A percentile compares a stretch with the other conserved stretches of the same genome.
phyloP scores from a whole-genome alignment of 2,113 vertebrate species.

The Anoura caudifer region DNA sequence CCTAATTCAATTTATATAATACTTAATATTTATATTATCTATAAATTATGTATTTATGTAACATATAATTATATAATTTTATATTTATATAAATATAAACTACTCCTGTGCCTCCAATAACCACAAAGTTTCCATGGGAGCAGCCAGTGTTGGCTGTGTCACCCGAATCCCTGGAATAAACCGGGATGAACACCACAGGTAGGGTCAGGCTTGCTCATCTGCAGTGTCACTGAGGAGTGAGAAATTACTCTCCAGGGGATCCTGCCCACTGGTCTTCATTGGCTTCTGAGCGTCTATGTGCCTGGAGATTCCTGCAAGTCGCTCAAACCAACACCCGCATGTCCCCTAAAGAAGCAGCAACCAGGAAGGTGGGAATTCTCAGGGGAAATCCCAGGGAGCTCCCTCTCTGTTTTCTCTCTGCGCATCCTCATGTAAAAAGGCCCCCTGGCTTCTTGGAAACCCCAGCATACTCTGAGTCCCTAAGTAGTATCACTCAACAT shows the following conservation, averaged over 20 bases:
- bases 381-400: not conserved
- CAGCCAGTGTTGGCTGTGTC: not conserved
- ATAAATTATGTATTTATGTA: not conserved
- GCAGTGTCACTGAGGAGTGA: not conserved
- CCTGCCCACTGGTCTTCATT: not conserved
- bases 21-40: no score
- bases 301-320: not conserved
- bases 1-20: not conserved
- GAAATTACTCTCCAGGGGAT: not conserved
- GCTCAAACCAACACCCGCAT: not conserved
- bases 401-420: not conserved
- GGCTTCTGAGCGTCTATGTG: not conserved
- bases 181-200: not conserved
- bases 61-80: not conserved
- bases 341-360: not conserved
- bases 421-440: not conserved
- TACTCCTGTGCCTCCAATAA: not conserved
- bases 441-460: not conserved
- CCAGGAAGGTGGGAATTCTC: not conserved
- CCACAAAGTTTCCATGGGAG: not conserved
- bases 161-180: not conserved
- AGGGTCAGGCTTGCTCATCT: no score
- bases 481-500: not conserved
- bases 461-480: not conserved
- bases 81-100: not conserved